Conservation (phyloP, 2,797 vertebrate genomes). For the Malacoraja senta region DNA sequence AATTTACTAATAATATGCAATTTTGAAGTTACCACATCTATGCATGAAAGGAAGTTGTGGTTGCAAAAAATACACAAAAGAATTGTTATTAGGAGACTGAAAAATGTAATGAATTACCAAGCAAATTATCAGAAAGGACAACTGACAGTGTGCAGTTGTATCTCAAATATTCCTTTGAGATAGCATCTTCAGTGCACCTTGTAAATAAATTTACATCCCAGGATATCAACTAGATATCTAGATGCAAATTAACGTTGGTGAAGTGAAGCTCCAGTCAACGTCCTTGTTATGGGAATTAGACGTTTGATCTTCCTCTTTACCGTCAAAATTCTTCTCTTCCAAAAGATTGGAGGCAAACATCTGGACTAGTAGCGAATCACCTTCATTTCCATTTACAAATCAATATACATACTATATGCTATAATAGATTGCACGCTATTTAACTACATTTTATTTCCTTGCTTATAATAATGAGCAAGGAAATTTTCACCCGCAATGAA, state of each 20-base stretch:
- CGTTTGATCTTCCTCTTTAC: background rate
- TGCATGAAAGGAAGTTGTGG: background rate
- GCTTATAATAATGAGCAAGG: background rate
- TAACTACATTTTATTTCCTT: background rate
- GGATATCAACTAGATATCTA: background rate
- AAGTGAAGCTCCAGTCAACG: too few species aligned
- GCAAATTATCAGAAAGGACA: background rate
- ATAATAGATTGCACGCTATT: background rate
- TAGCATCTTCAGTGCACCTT: background rate
- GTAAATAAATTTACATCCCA: background rate
- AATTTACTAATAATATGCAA: background rate
- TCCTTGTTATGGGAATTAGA: background rate
- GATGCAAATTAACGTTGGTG: background rate
- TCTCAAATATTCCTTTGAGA: background rate
- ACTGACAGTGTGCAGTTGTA: background rate
- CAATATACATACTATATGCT: background rate
- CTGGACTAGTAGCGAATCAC: background rate
- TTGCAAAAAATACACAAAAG: background rate
- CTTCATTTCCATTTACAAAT: background rate
- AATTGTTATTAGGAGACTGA: background rate
- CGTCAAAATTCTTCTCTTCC: background rate
- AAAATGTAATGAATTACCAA: background rate
- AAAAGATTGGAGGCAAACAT: background rate
- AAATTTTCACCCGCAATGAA: too few species aligned
- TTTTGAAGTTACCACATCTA: background rate